Percentiles rank a stretch among this genome's conserved stretches.
These are phyloP conservation scores for Emydura subglobosa DNA, from an alignment of 2,113 vertebrate species.

Conservation along the genomic window DNA sequence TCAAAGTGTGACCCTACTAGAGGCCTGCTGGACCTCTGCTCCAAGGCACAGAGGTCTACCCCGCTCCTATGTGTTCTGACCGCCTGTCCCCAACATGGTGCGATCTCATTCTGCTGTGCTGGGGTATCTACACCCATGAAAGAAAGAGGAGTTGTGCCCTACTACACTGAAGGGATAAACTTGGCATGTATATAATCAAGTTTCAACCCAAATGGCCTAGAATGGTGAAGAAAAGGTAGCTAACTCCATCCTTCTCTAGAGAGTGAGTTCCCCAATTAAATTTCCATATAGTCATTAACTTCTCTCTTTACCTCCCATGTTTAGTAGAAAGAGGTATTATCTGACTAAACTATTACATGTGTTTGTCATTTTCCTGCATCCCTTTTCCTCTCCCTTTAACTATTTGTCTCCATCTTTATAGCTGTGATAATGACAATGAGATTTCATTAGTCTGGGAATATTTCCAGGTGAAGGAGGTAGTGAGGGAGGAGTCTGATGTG, in stretches of 20 bases:
- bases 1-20: neutral
- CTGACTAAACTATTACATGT: neutral
- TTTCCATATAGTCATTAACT: neutral
- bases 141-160: neutral
- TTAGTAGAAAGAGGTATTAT: neutral
- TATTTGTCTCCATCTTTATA: neutral
- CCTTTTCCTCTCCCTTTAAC: neutral
- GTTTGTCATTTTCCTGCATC: neutral
- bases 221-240: neutral
- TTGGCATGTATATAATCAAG: neutral
- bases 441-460: neutral
- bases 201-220: neutral
- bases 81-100: neutral
- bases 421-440: neutral
- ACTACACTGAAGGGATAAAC: neutral
- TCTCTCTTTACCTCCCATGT: neutral
- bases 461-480: neutral
- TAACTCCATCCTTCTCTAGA: neutral
- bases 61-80: neutral
- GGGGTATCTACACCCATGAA: neutral
- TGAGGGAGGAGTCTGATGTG: neutral
- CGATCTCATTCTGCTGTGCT: neutral
- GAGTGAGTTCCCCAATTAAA: neutral
- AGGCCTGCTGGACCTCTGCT: neutral
- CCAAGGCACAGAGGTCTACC: neutral